Conservation (phyloP, 2,888 invertebrate species). For the Uropetala carovei region DNA sequence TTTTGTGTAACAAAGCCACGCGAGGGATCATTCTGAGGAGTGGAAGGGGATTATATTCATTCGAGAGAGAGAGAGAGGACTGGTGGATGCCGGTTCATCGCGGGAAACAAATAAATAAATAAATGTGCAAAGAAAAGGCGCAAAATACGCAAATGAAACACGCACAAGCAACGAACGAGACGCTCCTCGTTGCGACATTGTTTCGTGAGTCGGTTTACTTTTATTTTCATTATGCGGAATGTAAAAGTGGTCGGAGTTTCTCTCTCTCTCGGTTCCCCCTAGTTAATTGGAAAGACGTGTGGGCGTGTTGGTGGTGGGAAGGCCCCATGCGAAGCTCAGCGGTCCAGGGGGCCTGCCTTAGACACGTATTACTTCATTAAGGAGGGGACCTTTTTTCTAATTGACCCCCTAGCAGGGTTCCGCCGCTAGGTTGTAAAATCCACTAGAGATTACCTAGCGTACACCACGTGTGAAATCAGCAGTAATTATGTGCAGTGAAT, state of each 20-base stretch:
- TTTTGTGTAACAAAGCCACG: neutral
- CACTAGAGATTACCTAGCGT: neutral
- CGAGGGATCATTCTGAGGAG: neutral
- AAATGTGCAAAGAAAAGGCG: too few relatives aligned
- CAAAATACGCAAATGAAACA: too few relatives aligned
- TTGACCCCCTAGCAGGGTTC: neutral
- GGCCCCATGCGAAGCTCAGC: neutral
- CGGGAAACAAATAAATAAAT: too few relatives aligned
- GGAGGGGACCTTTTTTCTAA: neutral
- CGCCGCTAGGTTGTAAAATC: neutral
- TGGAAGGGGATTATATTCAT: constrained; percentile 15
- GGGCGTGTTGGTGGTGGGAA: neutral
- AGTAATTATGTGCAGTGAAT: neutral
- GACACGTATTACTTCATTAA: constrained; percentile 26
- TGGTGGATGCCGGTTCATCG: too few relatives aligned
- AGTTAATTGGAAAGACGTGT: constrained; percentile 7
- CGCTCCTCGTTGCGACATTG: too few relatives aligned
- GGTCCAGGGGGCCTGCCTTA: constrained; percentile 20
- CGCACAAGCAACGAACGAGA: too few relatives aligned
- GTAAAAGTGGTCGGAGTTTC: neutral
- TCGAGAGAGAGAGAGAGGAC: too few relatives aligned
- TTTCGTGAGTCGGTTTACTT: neutral
- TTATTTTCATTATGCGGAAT: neutral
- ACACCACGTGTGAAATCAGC: neutral
- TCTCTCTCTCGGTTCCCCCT: neutral